Evolutionary conservation across 1,140 invertebrate species (phyloP).

Genomic region (Drosophila lowei): DNA sequence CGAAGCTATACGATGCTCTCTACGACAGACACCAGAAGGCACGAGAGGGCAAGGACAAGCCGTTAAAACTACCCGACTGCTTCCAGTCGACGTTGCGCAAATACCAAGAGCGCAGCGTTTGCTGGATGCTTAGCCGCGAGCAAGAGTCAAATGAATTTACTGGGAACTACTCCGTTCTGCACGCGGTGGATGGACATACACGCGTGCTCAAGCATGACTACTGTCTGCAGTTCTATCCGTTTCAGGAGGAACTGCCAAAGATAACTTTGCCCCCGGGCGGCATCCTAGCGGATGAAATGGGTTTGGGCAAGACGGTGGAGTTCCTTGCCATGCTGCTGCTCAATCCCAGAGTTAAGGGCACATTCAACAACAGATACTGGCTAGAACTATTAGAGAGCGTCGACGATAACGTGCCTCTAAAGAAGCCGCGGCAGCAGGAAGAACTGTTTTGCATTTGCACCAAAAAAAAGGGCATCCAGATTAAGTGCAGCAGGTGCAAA

Average conservation of each 20-base stretch:
- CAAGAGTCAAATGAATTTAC: constrained; percentile 33
- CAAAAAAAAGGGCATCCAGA: not conserved
- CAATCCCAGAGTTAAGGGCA: constrained; percentile 83
- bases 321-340: constrained; percentile 88
- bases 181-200: constrained; percentile 30
- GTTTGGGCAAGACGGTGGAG: constrained; percentile 92
- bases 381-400: constrained; percentile 21
- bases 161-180: constrained; percentile 44
- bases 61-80: constrained; percentile 11
- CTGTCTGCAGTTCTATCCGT: constrained; percentile 57
- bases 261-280: constrained; percentile 85
- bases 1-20: constrained; percentile 64
- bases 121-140: constrained; percentile 88
- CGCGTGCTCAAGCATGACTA: constrained; percentile 84
- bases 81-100: constrained; percentile 84
- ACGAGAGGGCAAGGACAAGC: not conserved
- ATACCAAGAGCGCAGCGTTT: constrained; percentile 88
- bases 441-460: constrained; percentile 58
- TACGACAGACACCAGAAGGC: constrained; percentile 41
- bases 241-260: constrained; percentile 24
- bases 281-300: constrained; percentile 94
- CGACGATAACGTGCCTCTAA: constrained; percentile 40
- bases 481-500: constrained; percentile 56
- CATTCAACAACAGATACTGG: constrained; percentile 36
- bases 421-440: constrained; percentile 1